Base-by-base conservation (phyloP, 2,888 invertebrate genomes). In the Stramonita haemastoma region DNA sequence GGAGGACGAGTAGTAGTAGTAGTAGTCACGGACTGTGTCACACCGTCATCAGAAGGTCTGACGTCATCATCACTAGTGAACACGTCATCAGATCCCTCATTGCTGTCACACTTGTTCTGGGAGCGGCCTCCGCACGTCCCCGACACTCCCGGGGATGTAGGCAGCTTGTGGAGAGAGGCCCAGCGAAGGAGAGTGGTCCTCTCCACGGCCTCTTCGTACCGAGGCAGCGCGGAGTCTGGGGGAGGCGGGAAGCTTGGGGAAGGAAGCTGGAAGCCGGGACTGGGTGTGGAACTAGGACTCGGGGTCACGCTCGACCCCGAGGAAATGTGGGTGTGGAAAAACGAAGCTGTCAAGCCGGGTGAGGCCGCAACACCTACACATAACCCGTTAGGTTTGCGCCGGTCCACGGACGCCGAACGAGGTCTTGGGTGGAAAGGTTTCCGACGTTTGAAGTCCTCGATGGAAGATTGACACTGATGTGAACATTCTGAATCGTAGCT, bases 51-150 rank as follows among this genome's bases (percentile, higher is more conserved):
- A 0, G 11, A 66, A 6, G 22, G 66, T 34, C 22, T 32, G 70
- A 86, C 86, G 66, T 86, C 86, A 70, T 86, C 86, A 34, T 86
- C 86, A 29, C 70, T 70, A 34, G 86, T 86, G 70, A 86, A 86
- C 57, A 86, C 86, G 86, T 86, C 86, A 26, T 86, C 86, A 26
- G 86, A 86, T 0, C 86, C 86, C 4, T 86, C 70, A 26, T 70
- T 86, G 70, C 66, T 66, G 70, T 66, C 70, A 19, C 6, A 34
- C 32, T 22, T 22, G 34, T 17, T 66, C 15, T 34, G 22, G 36
- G 66, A 57, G 26, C 86, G 46, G 32, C 70, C 86, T 66, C 86
- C 86, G 70, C 86, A 86, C 22, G 86, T 86, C 32, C 86, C 86
- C 6, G 86, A 34, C 60, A 36, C 66, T 1, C 86, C 86, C 13